A percentile compares a stretch with the other conserved stretches of the same genome.
Conservation (phyloP, 2,113 vertebrate genomes). For the Macrotis lagotis region DNA sequence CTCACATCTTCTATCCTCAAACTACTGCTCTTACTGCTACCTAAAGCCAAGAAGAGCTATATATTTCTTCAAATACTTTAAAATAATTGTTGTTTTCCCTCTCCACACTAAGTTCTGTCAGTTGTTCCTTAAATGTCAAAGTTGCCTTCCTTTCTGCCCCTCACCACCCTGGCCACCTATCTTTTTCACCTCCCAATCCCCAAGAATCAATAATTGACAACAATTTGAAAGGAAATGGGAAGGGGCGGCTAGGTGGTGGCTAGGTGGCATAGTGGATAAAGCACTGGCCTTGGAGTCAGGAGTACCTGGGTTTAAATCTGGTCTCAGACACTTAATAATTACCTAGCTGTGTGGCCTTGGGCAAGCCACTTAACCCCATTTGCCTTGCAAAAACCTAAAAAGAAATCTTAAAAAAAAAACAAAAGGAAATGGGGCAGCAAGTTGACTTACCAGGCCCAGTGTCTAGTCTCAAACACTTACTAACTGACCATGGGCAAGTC, state of each 20-base stretch:
- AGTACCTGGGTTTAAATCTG: no score
- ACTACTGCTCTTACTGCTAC: not conserved
- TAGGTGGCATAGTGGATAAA: no score
- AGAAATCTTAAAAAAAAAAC: no score
- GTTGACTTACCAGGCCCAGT: no score
- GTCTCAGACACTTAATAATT: no score
- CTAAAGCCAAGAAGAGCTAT: not conserved
- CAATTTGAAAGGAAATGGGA: not conserved
- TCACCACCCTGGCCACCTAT: not conserved
- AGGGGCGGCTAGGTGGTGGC: no score
- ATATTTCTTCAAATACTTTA: not conserved
- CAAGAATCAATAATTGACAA: not conserved
- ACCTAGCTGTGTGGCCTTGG: no score
- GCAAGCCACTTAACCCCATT: no score
- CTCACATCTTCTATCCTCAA: not conserved
- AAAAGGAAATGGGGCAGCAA: not conserved
- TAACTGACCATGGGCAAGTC: not conserved
- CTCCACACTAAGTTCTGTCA: not conserved
- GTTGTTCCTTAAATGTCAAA: not conserved
- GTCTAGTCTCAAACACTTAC: not conserved
- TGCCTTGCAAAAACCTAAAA: no score
- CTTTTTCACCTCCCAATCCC: not conserved
- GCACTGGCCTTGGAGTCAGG: no score
- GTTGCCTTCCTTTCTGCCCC: not conserved
- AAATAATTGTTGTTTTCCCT: not conserved